A percentile compares a stretch with the other conserved stretches of the same genome.
Evolutionary conservation across 2,113 vertebrate genomes (phyloP).

Genomic region (Gambusia affinis): DNA sequence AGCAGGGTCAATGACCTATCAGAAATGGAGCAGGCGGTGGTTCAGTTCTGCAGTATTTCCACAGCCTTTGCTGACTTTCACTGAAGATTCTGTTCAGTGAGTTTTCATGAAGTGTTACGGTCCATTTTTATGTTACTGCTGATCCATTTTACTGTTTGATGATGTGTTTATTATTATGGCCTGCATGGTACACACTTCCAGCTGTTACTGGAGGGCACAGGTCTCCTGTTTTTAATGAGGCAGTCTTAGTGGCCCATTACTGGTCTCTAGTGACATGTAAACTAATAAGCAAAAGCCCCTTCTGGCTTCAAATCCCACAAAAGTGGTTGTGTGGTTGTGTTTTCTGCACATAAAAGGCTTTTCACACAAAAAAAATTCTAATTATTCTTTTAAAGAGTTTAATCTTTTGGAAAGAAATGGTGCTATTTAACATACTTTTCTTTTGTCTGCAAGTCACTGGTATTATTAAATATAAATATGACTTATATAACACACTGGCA

Average conservation of each 20-base stretch:
- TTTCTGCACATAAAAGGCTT: constrained; percentile 23
- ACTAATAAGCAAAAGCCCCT: constrained; percentile 53
- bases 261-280: constrained; percentile 64
- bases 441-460: constrained; percentile 7
- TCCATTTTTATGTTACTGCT: constrained; percentile 29
- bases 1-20: constrained; percentile 58
- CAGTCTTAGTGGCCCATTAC: constrained; percentile 65
- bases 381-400: constrained; percentile 9
- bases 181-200: constrained; percentile 36
- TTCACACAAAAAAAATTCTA: constrained; percentile 12
- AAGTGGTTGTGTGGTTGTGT: constrained; percentile 38
- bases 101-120: constrained; percentile 29
- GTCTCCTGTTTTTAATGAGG: constrained; percentile 69
- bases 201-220: constrained; percentile 66
- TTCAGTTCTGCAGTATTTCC: constrained; percentile 30
- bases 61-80: constrained; percentile 26
- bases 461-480: constrained; percentile 24
- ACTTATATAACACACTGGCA: constrained; percentile 19
- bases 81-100: constrained; percentile 32
- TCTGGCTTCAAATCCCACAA: constrained; percentile 55
- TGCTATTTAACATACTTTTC: neutral
- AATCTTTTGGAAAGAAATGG: constrained; percentile 18
- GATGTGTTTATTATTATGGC: constrained; percentile 54
- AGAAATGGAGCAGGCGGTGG: constrained; percentile 45
- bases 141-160: constrained; percentile 59